Evolutionary conservation across 2,113 vertebrate genomes (phyloP), one percentile per base, ranked within the genome.

Genomic region (Cariama cristata): DNA sequence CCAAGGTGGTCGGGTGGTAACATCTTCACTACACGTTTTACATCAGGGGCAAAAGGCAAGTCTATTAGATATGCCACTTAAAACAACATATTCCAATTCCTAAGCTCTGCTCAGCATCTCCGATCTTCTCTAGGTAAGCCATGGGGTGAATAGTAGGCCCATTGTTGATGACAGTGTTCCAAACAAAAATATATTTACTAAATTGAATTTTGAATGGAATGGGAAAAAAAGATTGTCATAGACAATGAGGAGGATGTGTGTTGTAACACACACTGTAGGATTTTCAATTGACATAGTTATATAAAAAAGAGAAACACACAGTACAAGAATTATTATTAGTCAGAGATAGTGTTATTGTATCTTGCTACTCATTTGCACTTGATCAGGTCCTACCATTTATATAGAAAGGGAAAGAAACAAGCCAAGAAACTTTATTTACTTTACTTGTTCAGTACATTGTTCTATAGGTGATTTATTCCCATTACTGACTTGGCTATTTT

Each of bases 401-500:
- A 79, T 12, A 85, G 58, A 90, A 93, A 96, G 66, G 67, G 62
- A 91, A 87, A 59, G 59, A 87, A 93, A 72, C 38, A 49, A 80
- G 67, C 67, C 79, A 83, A 87, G 71, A 94, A 89, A 85, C 59
- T 80, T 94, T 67, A n/a, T 89, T 87, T 84, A 59, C 56, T 88
- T 94, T 69, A 84, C 30, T 86, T 67, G n/a, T 91, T 93, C 63
- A 49, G 16, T 55, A 38, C 72, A 42, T 59, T 90, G 56, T 79
- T 95, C 71, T 92, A 42, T 92, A 96, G 76, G 82, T 94, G 89
- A 96, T 95, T 95, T 94, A 91, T 94, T 40, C 67, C 52, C 76
- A 63, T 97, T 90, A 96, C 62, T 79, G 83, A 82, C 80, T 86
- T 95, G 90, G 83, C 86, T 94, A 88, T 96, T 97, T 97, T 93